Percentiles rank a stretch among this genome's conserved stretches.
These are phyloP conservation scores for Candidula unifasciata DNA, from an alignment of 2,888 invertebrate genomes.

Conservation along the genomic window DNA sequence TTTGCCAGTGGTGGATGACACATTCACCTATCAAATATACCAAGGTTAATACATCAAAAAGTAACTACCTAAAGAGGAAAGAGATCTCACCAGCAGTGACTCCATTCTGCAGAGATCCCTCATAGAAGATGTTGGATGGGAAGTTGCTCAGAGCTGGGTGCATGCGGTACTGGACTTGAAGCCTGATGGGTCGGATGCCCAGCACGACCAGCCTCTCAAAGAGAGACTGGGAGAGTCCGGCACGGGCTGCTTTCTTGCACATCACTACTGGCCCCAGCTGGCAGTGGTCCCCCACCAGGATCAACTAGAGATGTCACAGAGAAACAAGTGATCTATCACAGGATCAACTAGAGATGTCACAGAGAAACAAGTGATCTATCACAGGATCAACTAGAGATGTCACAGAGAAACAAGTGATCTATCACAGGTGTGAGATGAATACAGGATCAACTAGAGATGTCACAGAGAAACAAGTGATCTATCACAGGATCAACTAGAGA, in stretches of 20 bases:
- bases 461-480: too few species aligned
- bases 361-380: too few species aligned
- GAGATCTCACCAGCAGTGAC: slow-evolving; percentile 87
- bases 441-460: too few species aligned
- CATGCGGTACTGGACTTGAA: slow-evolving; percentile 98
- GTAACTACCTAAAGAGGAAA: neutral
- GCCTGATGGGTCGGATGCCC: slow-evolving; percentile 95
- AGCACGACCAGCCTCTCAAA: slow-evolving; percentile 98
- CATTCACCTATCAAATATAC: too few species aligned
- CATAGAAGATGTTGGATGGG: slow-evolving; percentile 99
- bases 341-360: too few species aligned
- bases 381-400: too few species aligned
- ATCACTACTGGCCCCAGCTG: slow-evolving; percentile 99
- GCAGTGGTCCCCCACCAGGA: slow-evolving; percentile 99
- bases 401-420: too few species aligned
- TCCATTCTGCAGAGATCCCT: slow-evolving; percentile 98
- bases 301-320: slow-evolving; percentile 80
- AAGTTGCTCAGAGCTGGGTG: slow-evolving; percentile 98
- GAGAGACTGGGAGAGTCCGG: slow-evolving; percentile 96
- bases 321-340: neutral
- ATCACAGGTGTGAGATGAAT: too few species aligned
- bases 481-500: too few species aligned
- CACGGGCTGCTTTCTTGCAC: slow-evolving; percentile 98
- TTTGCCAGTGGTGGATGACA: too few species aligned
- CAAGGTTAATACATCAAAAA: neutral